Evolutionary conservation across 2,888 invertebrate genomes (phyloP).

Genomic region (Hofmannophila pseudospretella): DNA sequence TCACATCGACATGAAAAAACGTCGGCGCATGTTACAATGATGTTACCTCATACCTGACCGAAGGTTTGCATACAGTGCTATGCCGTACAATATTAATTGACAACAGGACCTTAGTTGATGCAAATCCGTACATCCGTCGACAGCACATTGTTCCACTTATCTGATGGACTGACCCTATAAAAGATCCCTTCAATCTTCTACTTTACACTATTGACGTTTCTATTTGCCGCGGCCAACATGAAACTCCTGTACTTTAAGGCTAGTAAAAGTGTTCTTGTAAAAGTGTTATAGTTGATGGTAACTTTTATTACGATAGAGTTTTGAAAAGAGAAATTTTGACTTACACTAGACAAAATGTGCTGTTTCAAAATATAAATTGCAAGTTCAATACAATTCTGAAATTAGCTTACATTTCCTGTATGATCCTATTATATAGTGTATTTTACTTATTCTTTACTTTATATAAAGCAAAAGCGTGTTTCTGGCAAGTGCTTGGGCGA

Average conservation of each 20-base stretch:
- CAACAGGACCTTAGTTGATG: slow-evolving; percentile 60
- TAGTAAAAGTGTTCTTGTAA: slow-evolving; percentile 19
- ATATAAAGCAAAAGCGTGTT: no score
- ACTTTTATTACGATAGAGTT: no score
- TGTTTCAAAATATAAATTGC: no score
- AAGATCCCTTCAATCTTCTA: slow-evolving; percentile 44
- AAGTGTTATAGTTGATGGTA: no score
- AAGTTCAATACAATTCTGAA: no score
- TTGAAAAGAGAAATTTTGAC: no score
- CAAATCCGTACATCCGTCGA: slow-evolving; percentile 46
- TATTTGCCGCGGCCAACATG: slow-evolving; percentile 27
- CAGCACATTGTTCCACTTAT: slow-evolving; percentile 54
- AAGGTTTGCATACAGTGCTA: slow-evolving; percentile 47
- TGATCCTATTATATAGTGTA: no score
- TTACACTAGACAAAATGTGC: no score
- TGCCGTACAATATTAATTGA: slow-evolving; percentile 57
- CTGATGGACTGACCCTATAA: slow-evolving; percentile 57
- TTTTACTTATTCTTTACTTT: no score
- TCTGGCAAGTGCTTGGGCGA: no score
- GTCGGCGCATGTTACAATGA: slow-evolving; percentile 18
- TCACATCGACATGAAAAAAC: not conserved
- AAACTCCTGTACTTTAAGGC: slow-evolving; percentile 44
- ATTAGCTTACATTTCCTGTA: no score
- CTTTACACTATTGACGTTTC: slow-evolving; percentile 29
- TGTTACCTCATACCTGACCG: slow-evolving; percentile 22